Evolutionary conservation across 1,140 invertebrate species (phyloP), one percentile per base, ranked within the genome.

Genomic region (Leptestheria dahalacensis): DNA sequence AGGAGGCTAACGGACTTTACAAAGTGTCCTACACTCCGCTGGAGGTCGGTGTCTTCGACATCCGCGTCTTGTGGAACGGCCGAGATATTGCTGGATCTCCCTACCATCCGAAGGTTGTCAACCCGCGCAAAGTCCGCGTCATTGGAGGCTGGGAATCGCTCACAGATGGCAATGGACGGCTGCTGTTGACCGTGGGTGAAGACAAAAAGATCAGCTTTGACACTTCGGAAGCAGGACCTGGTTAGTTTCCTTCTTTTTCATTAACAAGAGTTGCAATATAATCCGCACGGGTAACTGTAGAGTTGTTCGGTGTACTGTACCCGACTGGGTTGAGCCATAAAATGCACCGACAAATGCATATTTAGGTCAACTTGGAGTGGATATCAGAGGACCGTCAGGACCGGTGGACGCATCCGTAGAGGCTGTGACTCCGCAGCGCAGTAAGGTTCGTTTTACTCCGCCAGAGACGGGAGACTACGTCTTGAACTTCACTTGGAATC

Each of bases 111-210:
- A 77, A 78, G 62, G 79, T 88, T 29, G 77, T 86, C 20, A 82
- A 87, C 68, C 76, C 78, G 1, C 67, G 75, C 41, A 84, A 83
- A 68, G 74, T 84, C 18, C 68, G 80, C 23, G 74, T 82, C 9
- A 82, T 82, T 64, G 88, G 89, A 28, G 88, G 92, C 0, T 94
- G 91, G 89, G 82, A 86, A 15, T 73, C 72, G 57, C 85, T 88
- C 68, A 77, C 83, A 21, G 77, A 86, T 33, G 85, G 73, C 59
- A 65, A 83, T 18, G 75, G 83, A 2, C 59, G 60, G 25, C 74
- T 95, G 1, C 82, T 84, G 62, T 76, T 94, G 6, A 66, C 68
- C 18, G 69, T 77, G 46, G 74, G 74, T 25, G 74, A 82, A 67
- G 73, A 76, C 60, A 74, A 80, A 64, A 72, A 72, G 50, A 73